Evolutionary conservation across 2,797 vertebrate genomes (phyloP).

Genomic region (Heliangelus exortis): DNA sequence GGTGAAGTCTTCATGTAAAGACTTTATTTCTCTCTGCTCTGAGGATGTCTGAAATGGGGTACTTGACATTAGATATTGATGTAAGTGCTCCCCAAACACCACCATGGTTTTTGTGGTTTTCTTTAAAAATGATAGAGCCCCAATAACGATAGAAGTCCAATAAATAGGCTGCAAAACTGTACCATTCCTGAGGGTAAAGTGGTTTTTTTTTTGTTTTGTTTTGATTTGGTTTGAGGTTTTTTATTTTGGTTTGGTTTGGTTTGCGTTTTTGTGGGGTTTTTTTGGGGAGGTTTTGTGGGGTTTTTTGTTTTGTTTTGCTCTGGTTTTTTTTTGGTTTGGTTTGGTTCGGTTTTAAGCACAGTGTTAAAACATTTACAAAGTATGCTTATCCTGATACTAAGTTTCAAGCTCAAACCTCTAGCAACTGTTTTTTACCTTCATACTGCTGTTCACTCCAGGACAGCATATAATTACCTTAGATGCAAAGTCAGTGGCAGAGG

Average conservation of each 20-base stretch:
- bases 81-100: neutral
- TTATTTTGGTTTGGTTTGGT: too few relatives aligned
- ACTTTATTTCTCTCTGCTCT: neutral
- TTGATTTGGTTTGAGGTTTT: too few relatives aligned
- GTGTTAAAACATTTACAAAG: neutral
- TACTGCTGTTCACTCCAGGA: neutral
- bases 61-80: neutral
- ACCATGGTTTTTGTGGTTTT: neutral
- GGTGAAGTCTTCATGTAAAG: neutral
- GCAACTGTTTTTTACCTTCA: neutral
- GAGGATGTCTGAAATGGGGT: neutral
- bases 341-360: neutral
- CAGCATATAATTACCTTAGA: neutral
- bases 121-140: neutral
- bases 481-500: neutral
- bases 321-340: too few relatives aligned
- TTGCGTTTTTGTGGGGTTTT: too few relatives aligned
- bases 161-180: neutral
- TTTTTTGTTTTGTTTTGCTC: too few relatives aligned
- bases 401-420: neutral
- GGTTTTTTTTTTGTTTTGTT: neutral
- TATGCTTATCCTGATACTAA: neutral
- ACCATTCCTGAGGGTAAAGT: neutral
- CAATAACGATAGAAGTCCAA: neutral
- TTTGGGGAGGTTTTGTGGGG: too few relatives aligned